These are phyloP conservation scores for Chaetodon trifascialis DNA, from an alignment of 2,113 vertebrate species.

Conservation along the genomic window DNA sequence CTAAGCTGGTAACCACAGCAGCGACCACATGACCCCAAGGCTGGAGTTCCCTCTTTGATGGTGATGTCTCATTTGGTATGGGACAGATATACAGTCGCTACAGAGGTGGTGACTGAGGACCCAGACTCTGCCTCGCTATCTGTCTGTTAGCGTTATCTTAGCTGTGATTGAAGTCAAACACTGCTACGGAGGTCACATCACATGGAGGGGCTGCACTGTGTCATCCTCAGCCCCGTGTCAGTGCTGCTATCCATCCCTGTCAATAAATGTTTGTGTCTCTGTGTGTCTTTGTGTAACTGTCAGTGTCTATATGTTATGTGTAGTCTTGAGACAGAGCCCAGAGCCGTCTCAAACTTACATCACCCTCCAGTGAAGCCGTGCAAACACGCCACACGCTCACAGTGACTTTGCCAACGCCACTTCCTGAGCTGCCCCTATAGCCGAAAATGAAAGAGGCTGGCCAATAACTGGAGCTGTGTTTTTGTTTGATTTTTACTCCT, in stretches of 20 bases:
- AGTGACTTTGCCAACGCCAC: background rate
- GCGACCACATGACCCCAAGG: constrained; percentile 5
- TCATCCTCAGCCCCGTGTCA: constrained; percentile 29
- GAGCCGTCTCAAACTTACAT: constrained; percentile 35
- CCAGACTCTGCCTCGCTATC: constrained; percentile 17
- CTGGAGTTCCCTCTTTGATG: constrained; percentile 39
- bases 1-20: constrained; percentile 6
- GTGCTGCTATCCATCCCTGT: constrained; percentile 22
- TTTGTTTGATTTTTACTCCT: constrained; percentile 2
- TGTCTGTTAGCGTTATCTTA: constrained; percentile 29
- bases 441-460: background rate
- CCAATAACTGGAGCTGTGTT: background rate
- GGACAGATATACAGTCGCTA: constrained; percentile 21
- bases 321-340: constrained; percentile 62
- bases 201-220: constrained; percentile 29
- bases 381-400: constrained; percentile 9
- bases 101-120: constrained; percentile 5
- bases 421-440: background rate
- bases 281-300: constrained; percentile 48
- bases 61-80: constrained; percentile 4
- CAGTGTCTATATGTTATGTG: constrained; percentile 48
- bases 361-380: constrained; percentile 17
- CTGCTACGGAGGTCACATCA: constrained; percentile 32
- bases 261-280: constrained; percentile 39
- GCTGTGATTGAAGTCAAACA: constrained; percentile 47